Conservation (phyloP, 2,888 invertebrate species). For the Rhaphigaster nebulosa region DNA sequence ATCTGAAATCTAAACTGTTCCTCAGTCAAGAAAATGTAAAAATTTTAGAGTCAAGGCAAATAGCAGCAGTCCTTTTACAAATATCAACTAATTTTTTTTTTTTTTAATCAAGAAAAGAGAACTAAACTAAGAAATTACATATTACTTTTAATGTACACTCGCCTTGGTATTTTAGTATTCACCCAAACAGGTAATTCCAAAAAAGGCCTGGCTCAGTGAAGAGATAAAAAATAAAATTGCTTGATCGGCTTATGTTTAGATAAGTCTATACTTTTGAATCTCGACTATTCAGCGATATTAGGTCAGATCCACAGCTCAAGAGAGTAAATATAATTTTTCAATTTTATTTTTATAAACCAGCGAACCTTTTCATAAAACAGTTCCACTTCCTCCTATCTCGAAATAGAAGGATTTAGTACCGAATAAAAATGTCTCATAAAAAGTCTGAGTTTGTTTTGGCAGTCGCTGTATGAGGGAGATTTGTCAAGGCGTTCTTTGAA, state of each 20-base stretch:
- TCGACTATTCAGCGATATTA: background rate
- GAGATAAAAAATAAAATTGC: too few species aligned
- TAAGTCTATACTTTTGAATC: background rate
- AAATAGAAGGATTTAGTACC: slow-evolving; percentile 26
- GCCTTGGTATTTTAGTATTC: too few species aligned
- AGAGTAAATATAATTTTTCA: background rate
- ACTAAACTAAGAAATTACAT: too few species aligned
- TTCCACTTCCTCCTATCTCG: slow-evolving; percentile 13
- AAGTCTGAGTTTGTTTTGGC: slow-evolving; percentile 43
- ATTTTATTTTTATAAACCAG: background rate
- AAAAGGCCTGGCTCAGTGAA: too few species aligned
- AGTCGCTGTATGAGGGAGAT: background rate
- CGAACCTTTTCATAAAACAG: slow-evolving; percentile 10
- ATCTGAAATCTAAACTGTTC: too few species aligned
- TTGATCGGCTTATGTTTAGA: background rate
- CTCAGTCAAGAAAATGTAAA: too few species aligned
- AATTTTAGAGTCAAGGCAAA: too few species aligned
- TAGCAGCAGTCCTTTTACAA: too few species aligned
- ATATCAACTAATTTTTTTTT: too few species aligned
- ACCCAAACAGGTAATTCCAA: too few species aligned
- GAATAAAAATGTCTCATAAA: slow-evolving; percentile 44
- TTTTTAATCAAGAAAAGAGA: too few species aligned
- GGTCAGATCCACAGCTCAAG: background rate
- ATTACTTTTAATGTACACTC: too few species aligned
- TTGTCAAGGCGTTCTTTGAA: slow-evolving; percentile 7